A percentile compares a stretch with the other conserved stretches of the same genome.
Conservation (phyloP, 37 sponge, comb jelly and placozoan genomes). For the Aphrocallistes beatrix region DNA sequence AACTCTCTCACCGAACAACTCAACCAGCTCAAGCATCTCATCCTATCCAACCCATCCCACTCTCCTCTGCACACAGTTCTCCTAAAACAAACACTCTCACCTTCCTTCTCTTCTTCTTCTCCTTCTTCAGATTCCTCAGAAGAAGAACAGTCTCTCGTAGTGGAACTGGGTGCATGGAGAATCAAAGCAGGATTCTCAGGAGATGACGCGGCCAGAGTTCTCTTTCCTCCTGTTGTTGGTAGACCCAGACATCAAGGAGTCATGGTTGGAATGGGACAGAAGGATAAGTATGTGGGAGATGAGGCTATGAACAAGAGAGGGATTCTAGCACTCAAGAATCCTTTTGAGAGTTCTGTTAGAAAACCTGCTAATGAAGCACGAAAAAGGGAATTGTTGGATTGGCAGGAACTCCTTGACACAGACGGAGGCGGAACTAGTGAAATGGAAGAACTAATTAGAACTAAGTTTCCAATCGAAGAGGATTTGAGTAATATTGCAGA, state of each 20-base stretch:
- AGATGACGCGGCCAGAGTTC: neutral
- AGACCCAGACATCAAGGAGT: constrained; percentile 55
- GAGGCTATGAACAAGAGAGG: constrained; percentile 86
- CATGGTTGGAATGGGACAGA: constrained; percentile 98
- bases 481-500: no score
- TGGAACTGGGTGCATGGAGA: neutral
- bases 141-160: neutral
- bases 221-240: neutral
- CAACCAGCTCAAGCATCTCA: neutral
- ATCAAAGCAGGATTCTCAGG: neutral
- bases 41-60: neutral
- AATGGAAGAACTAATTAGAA: no score
- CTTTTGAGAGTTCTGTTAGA: constrained; percentile 40
- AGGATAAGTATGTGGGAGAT: constrained; percentile 82
- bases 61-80: neutral
- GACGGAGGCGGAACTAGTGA: no score
- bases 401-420: no score
- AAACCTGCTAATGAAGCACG: neutral
- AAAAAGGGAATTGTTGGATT: neutral
- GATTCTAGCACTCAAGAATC: constrained; percentile 72
- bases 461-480: no score
- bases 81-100: neutral
- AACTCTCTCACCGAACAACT: neutral
- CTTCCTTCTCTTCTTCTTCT: neutral
- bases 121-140: neutral